Evolutionary conservation across 2,113 vertebrate genomes (phyloP), one percentile per base, ranked within the genome.

Genomic region (Podiceps cristatus): DNA sequence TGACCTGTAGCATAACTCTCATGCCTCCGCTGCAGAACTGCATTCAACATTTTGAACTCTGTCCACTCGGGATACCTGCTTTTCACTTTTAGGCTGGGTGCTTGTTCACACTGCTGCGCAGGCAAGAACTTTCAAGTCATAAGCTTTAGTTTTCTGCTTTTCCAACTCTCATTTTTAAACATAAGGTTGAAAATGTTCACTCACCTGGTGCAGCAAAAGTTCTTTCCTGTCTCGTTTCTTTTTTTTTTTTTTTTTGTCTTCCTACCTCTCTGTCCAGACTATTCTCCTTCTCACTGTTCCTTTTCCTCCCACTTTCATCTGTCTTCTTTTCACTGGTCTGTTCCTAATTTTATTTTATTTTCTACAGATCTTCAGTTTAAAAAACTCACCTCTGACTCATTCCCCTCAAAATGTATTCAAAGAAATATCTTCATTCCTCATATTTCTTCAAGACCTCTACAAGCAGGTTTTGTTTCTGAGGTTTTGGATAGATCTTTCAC

Each of bases 401-500:
- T 84, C 28, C 24, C 20, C 66, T 89, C 81, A 68, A 91, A 96
- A 96, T 93, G 11, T 76, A 95, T 97, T 97, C 93, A 96, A 94
- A 94, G 84, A 95, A 93, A 89, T 94, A 82, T 90, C 93, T 94
- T 91, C 86, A 85, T 96, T 93, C 86, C 50, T 97, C 94, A 87
- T 95, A 96, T 88, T 94, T 93, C 89, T 91, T 69, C 91, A 91
- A 87, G 94, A 91, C 71, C 87, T 77, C 81, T 86, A 93, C 89
- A 90, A 96, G 77, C 2, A 20, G 42, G 86, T 94, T 96, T 95
- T 47, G 79, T 96, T 96, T 91, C 91, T 93, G 53, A 95, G 87
- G 93, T 94, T 97, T 97, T 93, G 81, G 90, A 97, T 95, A 96
- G 96, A 98, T 98, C 97, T 98, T 98, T 91, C 95, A 97, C 95